phyloP scores from a whole-genome alignment of 1,140 invertebrate genomes.

The Epicauta chinensis region DNA sequence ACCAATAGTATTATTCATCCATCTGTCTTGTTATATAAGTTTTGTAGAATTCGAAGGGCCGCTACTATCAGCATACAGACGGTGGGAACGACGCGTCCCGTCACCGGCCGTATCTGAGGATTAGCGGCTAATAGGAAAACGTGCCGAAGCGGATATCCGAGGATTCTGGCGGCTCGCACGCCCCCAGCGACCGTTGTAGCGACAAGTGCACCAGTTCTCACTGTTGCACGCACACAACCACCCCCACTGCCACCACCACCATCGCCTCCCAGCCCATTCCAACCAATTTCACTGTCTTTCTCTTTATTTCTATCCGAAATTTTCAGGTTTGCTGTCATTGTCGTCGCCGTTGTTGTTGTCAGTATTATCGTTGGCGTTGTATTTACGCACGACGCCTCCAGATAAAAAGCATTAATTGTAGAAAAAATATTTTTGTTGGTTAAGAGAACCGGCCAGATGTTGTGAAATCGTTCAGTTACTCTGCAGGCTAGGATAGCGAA shows the following conservation, averaged over 20 bases:
- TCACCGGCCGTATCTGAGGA: constrained; percentile 21
- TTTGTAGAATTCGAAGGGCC: too few relatives aligned
- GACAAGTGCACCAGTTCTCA: constrained; percentile 34
- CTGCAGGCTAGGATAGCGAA: background rate
- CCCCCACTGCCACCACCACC: too few relatives aligned
- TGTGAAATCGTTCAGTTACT: background rate
- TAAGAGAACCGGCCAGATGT: background rate
- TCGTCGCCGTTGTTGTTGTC: background rate
- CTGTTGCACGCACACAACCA: background rate
- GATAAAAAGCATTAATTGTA: constrained; percentile 21
- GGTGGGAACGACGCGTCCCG: constrained; percentile 8
- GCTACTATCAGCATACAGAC: too few relatives aligned
- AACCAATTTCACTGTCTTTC: too few relatives aligned
- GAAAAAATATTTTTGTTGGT: constrained; percentile 14
- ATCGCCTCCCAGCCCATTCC: too few relatives aligned
- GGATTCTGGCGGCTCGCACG: constrained; percentile 33
- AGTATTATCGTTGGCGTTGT: background rate
- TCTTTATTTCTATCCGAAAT: too few relatives aligned
- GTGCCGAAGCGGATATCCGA: constrained; percentile 33
- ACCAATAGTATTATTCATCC: too few relatives aligned
- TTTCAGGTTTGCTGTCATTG: too few relatives aligned
- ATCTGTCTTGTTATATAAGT: too few relatives aligned
- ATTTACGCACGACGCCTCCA: constrained; percentile 13
- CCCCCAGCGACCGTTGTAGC: constrained; percentile 31
- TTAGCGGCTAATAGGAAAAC: constrained; percentile 35